Evolutionary conservation across 2,113 vertebrate genomes (phyloP).

Genomic region (Paracanthobrama guichenoti): DNA sequence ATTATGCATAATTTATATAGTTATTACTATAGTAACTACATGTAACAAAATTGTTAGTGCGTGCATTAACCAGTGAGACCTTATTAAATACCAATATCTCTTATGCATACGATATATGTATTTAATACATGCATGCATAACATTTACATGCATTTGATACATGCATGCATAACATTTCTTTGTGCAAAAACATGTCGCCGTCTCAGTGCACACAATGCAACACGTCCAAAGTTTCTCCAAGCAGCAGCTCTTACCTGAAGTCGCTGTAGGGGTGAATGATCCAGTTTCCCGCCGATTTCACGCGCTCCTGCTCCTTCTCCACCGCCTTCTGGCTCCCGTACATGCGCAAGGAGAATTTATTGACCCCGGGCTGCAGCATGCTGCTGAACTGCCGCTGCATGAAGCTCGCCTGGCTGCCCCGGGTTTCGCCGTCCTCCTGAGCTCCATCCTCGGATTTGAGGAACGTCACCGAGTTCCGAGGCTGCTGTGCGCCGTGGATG

Average conservation of each 20-base stretch:
- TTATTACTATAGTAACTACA: too few species aligned
- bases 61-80: too few species aligned
- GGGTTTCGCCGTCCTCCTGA: slow-evolving; percentile 77
- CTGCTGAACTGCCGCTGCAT: slow-evolving; percentile 95
- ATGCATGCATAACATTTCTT: too few species aligned
- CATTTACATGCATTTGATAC: too few species aligned
- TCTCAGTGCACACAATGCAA: too few species aligned
- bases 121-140: too few species aligned
- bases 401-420: slow-evolving; percentile 87
- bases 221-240: background rate
- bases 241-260: slow-evolving; percentile 82
- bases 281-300: slow-evolving; percentile 97
- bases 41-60: too few species aligned
- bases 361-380: slow-evolving; percentile 96
- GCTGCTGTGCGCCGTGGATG: slow-evolving; percentile 74
- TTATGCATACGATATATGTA: too few species aligned
- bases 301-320: slow-evolving; percentile 91
- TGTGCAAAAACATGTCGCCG: too few species aligned
- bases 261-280: slow-evolving; percentile 97
- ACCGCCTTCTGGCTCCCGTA: slow-evolving; percentile 97
- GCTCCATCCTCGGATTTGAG: slow-evolving; percentile 79
- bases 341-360: slow-evolving; percentile 99
- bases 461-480: slow-evolving; percentile 80
- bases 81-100: too few species aligned
- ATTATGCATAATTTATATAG: too few species aligned